A percentile compares a stretch with the other conserved stretches of the same genome.
phyloP scores from a whole-genome alignment of 2,797 vertebrate species.

The Clamator glandarius region DNA sequence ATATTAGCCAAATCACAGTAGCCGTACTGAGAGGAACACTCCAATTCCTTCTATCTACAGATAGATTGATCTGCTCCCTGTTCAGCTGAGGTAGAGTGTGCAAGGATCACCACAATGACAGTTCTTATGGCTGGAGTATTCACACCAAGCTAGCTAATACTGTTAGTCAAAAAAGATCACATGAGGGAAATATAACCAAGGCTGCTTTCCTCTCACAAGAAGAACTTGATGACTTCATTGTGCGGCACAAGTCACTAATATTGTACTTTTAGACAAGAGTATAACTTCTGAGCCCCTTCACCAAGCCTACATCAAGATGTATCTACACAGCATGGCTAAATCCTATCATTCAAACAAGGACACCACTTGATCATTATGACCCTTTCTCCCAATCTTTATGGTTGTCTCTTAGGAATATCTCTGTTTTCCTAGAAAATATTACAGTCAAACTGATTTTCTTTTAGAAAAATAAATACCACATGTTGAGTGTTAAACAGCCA shows the following conservation, averaged over 20 bases:
- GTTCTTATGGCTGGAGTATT: not conserved
- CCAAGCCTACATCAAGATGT: not conserved
- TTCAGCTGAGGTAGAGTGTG: not conserved
- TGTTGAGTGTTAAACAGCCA: not conserved
- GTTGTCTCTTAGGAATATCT: not conserved
- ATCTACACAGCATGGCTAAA: not conserved
- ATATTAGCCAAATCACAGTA: not conserved
- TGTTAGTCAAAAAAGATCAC: not conserved
- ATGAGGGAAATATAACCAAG: not conserved
- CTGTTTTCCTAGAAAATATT: not conserved
- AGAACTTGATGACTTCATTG: not conserved
- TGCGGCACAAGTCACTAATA: not conserved
- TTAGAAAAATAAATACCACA: constrained; percentile 10
- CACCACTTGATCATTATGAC: not conserved
- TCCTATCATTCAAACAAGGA: not conserved
- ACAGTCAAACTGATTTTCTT: not conserved
- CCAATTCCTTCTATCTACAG: not conserved
- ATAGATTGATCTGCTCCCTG: not conserved
- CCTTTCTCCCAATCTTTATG: not conserved
- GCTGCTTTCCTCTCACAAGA: not conserved
- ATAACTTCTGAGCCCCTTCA: not conserved
- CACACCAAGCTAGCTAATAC: not conserved
- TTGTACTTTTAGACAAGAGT: not conserved
- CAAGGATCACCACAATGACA: not conserved
- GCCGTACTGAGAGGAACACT: not conserved